phyloP scores from a whole-genome alignment of 2,888 invertebrate species.

The Masnerella sp. region DNA sequence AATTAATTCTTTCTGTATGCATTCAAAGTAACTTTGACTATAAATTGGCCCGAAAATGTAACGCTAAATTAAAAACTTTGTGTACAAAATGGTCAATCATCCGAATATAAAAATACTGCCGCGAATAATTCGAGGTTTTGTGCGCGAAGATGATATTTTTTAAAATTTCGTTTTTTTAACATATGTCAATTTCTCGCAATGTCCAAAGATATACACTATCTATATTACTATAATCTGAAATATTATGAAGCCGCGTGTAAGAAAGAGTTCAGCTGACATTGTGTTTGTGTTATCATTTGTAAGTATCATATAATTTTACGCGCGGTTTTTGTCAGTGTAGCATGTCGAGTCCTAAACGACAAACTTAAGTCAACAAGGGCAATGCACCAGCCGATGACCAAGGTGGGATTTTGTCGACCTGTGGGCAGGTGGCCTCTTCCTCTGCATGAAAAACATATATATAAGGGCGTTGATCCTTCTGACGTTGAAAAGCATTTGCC shows the following conservation, averaged over 20 bases:
- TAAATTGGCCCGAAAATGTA: no score
- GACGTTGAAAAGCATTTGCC: conserved; percentile 60
- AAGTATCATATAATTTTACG: conserved; percentile 50
- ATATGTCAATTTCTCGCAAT: no score
- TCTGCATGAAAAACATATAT: conserved; percentile 60
- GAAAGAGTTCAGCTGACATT: conserved; percentile 5
- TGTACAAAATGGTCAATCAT: no score
- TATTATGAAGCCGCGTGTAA: no score
- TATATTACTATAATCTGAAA: no score
- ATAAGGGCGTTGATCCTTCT: conserved; percentile 67
- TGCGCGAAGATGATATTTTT: no score
- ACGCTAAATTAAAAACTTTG: no score
- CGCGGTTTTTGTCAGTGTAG: conserved; percentile 44
- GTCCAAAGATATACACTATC: no score
- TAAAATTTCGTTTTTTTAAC: no score
- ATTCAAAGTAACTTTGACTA: no score
- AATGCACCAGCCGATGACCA: conserved; percentile 65
- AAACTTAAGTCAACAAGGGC: conserved; percentile 72
- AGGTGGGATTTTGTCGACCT: conserved; percentile 67
- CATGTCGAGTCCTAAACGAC: conserved; percentile 69
- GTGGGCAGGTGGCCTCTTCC: conserved; percentile 75
- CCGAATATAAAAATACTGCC: no score
- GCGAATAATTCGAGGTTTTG: no score
- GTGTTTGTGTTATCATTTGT: conserved; percentile 60
- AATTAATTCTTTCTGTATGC: conserved; percentile 45